A percentile compares a stretch with the other conserved stretches of the same genome.
phyloP scores from a whole-genome alignment of 1,140 invertebrate genomes.

The Ostrea denselamellosa region DNA sequence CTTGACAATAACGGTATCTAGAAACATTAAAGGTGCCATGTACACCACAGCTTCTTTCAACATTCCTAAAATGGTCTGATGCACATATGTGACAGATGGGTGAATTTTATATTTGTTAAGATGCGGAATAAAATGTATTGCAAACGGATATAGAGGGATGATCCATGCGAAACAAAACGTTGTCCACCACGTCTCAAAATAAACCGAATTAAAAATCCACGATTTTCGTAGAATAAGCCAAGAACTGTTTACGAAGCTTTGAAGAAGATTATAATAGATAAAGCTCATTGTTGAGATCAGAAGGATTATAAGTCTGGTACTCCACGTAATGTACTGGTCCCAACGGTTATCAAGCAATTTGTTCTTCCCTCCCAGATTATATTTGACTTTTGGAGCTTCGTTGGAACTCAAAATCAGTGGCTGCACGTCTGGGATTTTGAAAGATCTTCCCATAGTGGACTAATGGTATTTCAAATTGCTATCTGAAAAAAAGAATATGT shows the following conservation, averaged over 20 bases:
- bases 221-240: constrained; percentile 50
- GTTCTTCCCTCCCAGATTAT: background rate
- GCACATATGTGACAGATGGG: constrained; percentile 58
- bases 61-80: constrained; percentile 51
- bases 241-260: constrained; percentile 49
- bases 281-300: background rate
- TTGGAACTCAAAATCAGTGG: background rate
- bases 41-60: constrained; percentile 61
- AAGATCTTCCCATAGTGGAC: background rate
- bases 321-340: background rate
- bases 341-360: background rate
- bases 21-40: constrained; percentile 63
- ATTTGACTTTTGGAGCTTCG: background rate
- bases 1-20: constrained; percentile 73
- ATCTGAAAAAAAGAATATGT: background rate
- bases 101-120: constrained; percentile 69
- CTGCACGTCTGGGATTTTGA: background rate
- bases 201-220: constrained; percentile 67
- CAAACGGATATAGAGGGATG: constrained; percentile 64
- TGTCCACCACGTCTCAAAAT: constrained; percentile 71
- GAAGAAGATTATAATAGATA: constrained; percentile 40
- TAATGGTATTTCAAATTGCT: background rate
- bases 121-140: constrained; percentile 56
- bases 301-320: background rate
- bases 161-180: constrained; percentile 66